Conservation (phyloP, 2,888 invertebrate genomes). For the Taphrorychus bicolor region DNA sequence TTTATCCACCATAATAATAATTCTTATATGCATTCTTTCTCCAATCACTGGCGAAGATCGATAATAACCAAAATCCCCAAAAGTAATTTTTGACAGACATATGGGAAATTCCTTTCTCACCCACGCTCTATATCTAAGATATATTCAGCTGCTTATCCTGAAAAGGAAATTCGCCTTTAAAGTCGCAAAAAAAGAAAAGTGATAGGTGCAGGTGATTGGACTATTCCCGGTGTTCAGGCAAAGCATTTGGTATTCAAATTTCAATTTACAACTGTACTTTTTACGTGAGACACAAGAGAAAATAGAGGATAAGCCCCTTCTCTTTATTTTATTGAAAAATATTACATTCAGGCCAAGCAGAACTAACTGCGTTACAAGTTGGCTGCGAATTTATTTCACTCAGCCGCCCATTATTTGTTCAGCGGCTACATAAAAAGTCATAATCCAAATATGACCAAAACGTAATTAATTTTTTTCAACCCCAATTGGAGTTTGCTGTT, state of each 20-base stretch:
- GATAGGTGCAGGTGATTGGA: constrained; percentile 29
- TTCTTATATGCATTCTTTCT: too few species aligned
- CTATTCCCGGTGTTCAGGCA: constrained; percentile 27
- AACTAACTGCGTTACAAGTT: constrained; percentile 9
- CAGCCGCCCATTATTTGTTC: not conserved
- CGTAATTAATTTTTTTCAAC: not conserved
- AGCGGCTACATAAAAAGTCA: not conserved
- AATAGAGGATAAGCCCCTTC: constrained; percentile 10
- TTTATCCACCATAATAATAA: too few species aligned
- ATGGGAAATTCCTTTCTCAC: too few species aligned
- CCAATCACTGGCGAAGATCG: too few species aligned
- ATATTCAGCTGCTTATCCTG: constrained; percentile 8
- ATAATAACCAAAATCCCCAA: too few species aligned
- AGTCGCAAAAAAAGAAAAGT: constrained; percentile 16
- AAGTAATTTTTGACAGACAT: too few species aligned
- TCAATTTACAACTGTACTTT: constrained; percentile 31
- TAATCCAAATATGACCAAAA: not conserved
- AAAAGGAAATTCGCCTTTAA: constrained; percentile 9
- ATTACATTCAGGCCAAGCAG: constrained; percentile 12
- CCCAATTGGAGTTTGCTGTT: not conserved
- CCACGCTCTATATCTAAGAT: not conserved
- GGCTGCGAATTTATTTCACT: constrained; percentile 1
- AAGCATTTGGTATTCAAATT: constrained; percentile 35
- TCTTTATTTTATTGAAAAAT: constrained; percentile 25
- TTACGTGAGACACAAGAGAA: constrained; percentile 20